Conservation (phyloP, 2,888 invertebrate species). For the Drosophila austrosaltans region DNA sequence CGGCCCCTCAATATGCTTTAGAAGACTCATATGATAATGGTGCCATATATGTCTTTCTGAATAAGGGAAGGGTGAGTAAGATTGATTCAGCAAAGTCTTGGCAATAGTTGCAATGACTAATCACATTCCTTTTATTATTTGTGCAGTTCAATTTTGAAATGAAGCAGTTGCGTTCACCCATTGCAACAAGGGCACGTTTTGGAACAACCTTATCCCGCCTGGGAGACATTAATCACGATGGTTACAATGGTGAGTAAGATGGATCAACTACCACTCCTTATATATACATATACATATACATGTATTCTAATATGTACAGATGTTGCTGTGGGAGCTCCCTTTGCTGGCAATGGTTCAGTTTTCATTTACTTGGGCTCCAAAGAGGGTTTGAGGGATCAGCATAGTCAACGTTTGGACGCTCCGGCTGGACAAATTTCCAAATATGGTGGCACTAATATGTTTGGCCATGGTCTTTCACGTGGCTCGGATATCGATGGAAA, state of each 20-base stretch:
- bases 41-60: constrained; percentile 83
- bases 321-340: constrained; percentile 88
- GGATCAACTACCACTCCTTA: too few species aligned
- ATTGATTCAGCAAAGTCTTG: not conserved
- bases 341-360: constrained; percentile 86
- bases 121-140: not conserved
- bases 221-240: constrained; percentile 88
- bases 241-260: constrained; percentile 85
- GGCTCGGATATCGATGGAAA: constrained; percentile 84
- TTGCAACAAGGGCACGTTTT: constrained; percentile 78
- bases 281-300: too few species aligned
- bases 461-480: constrained; percentile 82
- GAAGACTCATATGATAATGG: constrained; percentile 83
- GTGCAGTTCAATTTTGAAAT: constrained; percentile 81
- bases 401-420: constrained; percentile 83
- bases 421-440: constrained; percentile 56
- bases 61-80: constrained; percentile 82
- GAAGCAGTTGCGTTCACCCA: constrained; percentile 74
- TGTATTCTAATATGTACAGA: constrained; percentile 80
- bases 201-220: constrained; percentile 81
- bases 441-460: constrained; percentile 81
- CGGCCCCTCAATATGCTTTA: constrained; percentile 85
- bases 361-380: constrained; percentile 85
- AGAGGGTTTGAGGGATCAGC: constrained; percentile 80
- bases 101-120: constrained; percentile 17